Base-by-base conservation (phyloP, 2,888 invertebrate genomes). In the Drymonia ruficornis region DNA sequence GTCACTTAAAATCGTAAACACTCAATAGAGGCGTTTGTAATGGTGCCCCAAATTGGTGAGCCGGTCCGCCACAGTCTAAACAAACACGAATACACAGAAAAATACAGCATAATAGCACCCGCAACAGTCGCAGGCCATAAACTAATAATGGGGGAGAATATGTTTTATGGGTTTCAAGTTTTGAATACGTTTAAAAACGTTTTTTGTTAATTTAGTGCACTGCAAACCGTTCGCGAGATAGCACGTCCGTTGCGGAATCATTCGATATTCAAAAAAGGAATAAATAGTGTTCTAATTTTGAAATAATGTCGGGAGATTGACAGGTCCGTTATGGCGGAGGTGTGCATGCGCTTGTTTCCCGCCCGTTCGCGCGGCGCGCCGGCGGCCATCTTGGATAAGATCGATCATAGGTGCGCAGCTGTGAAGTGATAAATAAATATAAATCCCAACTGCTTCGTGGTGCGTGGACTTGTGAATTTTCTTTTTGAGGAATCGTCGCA, bases 101-200 rank as follows among this genome's bases (percentile, higher is more conserved):
- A 87, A 86, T 84, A 81, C 83, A 80, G 78, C 81, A 91, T 91
- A 91, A 92, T 90, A 86, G 90, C 83, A 9, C 79, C 80, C 73
- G 81, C 81, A 87, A 89, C 87, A 89, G 88, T 89, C 87, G 84
- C 87, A 84, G 82, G 74, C 86, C 85, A 89, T 91, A 91, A 90
- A 91, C 91, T 91, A 92, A 93, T 93, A 92, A 91, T 91, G 88
- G 91, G 92, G 91, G 91, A 92, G 89, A 76, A 82, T 86, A 89
- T 91, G 88, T 89, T 92, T 93, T 91, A 91, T 91, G 90, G 83
- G 77, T 83, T 86, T 84, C 86, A 79, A 87, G 86, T 88, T 91
- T 86, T 90, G 89, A 90, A 91, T 91, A 86, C 85, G 83, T 76
- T 82, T 75, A 76, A 74, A 80, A 67, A 63, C 60, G 61, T 83